These are phyloP conservation scores for Lycodopsis pacificus DNA, from an alignment of 2,797 vertebrate genomes.

Conservation along the genomic window DNA sequence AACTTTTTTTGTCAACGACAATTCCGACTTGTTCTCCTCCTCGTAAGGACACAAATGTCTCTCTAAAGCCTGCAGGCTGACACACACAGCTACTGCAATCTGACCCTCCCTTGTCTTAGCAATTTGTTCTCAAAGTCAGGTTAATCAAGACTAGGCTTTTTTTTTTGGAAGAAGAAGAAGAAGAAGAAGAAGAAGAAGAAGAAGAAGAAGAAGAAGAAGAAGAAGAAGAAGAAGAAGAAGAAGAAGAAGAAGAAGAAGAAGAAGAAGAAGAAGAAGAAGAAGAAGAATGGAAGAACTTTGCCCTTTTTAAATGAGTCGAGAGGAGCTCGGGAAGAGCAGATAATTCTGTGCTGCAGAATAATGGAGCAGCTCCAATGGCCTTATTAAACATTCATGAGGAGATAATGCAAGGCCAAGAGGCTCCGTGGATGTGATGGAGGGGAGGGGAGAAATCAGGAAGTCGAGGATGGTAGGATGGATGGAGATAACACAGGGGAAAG, in stretches of 20 bases:
- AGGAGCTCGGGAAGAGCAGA: slow-evolving; percentile 69
- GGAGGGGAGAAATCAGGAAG: slow-evolving; percentile 14
- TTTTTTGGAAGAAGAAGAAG: not conserved
- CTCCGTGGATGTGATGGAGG: slow-evolving; percentile 46
- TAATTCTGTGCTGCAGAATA: slow-evolving; percentile 75
- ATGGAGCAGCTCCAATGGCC: slow-evolving; percentile 77
- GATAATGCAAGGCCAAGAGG: slow-evolving; percentile 71
- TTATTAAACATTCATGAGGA: slow-evolving; percentile 83
- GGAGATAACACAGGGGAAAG: slow-evolving; percentile 35
- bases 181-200: not conserved
- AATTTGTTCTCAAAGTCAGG: slow-evolving; percentile 41
- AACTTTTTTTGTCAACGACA: slow-evolving; percentile 15
- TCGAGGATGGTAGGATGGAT: slow-evolving; percentile 13
- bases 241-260: not conserved
- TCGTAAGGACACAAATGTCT: slow-evolving; percentile 32
- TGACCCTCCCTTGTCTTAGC: slow-evolving; percentile 35
- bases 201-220: slow-evolving; percentile 30
- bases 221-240: not conserved
- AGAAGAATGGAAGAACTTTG: slow-evolving; percentile 51
- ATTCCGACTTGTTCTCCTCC: slow-evolving; percentile 38
- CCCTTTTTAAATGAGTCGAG: slow-evolving; percentile 69
- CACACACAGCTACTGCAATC: slow-evolving; percentile 26
- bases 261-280: too few relatives aligned
- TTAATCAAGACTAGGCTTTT: slow-evolving; percentile 39
- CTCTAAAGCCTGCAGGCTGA: slow-evolving; percentile 33